Evolutionary conservation across 2,113 vertebrate species (phyloP).

Genomic region (Eclectus roratus): DNA sequence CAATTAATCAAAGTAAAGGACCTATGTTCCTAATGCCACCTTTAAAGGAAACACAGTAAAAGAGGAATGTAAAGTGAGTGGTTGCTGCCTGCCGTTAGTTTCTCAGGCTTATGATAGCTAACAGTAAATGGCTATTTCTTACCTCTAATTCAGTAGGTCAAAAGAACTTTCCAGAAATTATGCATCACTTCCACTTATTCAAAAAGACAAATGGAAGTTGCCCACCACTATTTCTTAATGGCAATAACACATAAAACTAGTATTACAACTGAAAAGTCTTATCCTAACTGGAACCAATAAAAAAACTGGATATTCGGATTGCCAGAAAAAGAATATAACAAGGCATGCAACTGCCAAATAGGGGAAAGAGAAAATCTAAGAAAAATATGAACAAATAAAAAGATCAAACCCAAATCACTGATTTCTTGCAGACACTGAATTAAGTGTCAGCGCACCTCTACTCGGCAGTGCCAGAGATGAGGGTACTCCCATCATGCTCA

Average conservation of each 20-base stretch:
- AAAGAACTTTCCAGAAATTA: neutral
- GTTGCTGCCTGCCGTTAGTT: neutral
- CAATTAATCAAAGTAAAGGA: neutral
- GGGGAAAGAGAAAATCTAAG: neutral
- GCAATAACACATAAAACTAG: neutral
- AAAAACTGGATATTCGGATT: neutral
- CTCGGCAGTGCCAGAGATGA: neutral
- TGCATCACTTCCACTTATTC: neutral
- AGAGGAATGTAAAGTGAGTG: rapidly evolving
- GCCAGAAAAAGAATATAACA: neutral
- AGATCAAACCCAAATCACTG: neutral
- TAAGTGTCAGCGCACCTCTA: neutral
- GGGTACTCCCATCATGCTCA: neutral
- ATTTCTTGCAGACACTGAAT: neutral
- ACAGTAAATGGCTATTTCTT: neutral
- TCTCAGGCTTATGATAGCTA: neutral
- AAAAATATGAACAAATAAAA: neutral
- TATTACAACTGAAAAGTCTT: neutral
- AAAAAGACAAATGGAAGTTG: neutral
- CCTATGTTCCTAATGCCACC: neutral
- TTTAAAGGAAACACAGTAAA: neutral
- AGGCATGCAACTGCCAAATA: neutral
- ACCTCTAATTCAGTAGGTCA: neutral
- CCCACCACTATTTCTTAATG: neutral
- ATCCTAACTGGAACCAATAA: neutral